A percentile compares a stretch with the other conserved stretches of the same genome.
These are phyloP conservation scores for Lycia hirtaria DNA, from an alignment of 2,888 invertebrate species.

Conservation along the genomic window DNA sequence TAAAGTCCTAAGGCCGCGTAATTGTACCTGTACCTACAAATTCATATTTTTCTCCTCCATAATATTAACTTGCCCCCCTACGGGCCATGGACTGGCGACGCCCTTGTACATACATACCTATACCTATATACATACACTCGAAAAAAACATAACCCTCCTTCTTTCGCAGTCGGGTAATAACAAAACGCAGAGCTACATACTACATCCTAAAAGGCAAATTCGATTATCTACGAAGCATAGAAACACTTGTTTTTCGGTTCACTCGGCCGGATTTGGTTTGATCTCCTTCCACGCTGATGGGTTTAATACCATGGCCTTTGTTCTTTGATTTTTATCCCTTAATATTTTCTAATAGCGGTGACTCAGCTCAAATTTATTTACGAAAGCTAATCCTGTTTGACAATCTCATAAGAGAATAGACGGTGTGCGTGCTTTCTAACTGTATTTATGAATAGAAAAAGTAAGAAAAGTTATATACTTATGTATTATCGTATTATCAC, in stretches of 20 bases:
- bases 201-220: conserved; percentile 19
- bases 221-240: conserved; percentile 30
- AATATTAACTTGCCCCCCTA: no score
- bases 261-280: conserved; percentile 29
- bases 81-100: no score
- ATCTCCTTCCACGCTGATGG: conserved; percentile 37
- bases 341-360: conserved; percentile 17
- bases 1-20: no score
- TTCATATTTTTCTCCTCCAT: no score
- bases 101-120: no score
- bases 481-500: conserved; percentile 8
- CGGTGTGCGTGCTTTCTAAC: conserved; percentile 23
- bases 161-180: no score
- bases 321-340: conserved; percentile 40
- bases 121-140: no score
- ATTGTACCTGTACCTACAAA: no score
- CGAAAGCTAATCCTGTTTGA: conserved; percentile 9
- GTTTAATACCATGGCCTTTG: conserved; percentile 35
- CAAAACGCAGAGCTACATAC: background rate
- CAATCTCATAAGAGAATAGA: conserved; percentile 10
- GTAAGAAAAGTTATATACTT: background rate
- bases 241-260: conserved; percentile 35
- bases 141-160: no score
- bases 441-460: no score
- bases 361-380: conserved; percentile 22